These are phyloP conservation scores for Torymus texanus DNA, from an alignment of 2,888 invertebrate genomes.

Conservation along the genomic window DNA sequence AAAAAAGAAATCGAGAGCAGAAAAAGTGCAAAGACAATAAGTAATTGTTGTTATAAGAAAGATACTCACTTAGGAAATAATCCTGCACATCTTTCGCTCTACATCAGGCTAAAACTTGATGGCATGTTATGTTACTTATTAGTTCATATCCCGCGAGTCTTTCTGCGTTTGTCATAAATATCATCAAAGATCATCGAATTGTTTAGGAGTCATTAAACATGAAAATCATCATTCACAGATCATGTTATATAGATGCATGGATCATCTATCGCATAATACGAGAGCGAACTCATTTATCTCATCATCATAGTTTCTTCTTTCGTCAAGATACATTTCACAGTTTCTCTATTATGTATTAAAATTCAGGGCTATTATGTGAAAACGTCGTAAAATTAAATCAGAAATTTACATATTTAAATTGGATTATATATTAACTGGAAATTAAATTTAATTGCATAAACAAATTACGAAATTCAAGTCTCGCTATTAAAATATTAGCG, in stretches of 20 bases:
- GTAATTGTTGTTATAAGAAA: neutral
- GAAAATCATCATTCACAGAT: conserved; percentile 46
- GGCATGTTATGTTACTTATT: conserved; percentile 51
- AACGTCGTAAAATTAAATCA: neutral
- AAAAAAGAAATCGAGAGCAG: neutral
- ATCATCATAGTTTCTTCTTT: conserved; percentile 46
- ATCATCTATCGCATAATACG: conserved; percentile 49
- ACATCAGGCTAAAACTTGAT: conserved; percentile 42
- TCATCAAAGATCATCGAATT: conserved; percentile 36
- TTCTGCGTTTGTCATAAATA: conserved; percentile 4
- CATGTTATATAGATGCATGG: conserved; percentile 50
- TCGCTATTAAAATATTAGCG: too few relatives aligned
- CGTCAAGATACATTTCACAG: conserved; percentile 71
- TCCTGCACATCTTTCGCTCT: conserved; percentile 40
- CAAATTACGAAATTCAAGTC: too few relatives aligned
- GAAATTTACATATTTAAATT: too few relatives aligned
- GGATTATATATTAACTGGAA: too few relatives aligned
- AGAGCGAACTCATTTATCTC: conserved; percentile 19
- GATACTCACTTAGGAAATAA: conserved; percentile 51
- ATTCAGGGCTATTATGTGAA: conserved; percentile 69
- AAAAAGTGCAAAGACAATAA: conserved; percentile 3
- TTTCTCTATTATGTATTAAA: conserved; percentile 64
- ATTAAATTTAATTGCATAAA: too few relatives aligned
- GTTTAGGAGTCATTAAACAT: conserved; percentile 32
- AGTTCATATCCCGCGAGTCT: conserved; percentile 34